Evolutionary conservation across 2,888 invertebrate genomes (phyloP), one percentile per base, ranked within the genome.

Genomic region (Nesidiocoris tenuis): DNA sequence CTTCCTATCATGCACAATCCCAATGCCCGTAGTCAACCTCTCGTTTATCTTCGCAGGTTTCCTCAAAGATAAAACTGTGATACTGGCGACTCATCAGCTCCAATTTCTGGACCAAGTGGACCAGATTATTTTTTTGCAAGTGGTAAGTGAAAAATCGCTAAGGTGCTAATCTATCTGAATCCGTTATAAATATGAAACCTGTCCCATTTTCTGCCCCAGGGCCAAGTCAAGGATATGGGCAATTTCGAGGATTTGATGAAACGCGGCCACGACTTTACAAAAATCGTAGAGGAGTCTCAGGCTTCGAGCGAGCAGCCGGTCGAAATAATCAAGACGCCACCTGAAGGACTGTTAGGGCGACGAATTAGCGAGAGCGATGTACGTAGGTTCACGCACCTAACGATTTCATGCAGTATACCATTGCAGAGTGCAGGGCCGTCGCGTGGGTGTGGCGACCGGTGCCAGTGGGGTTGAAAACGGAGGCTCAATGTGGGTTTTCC

Each of bases 81-180:
- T 94, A 78, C 86, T 95, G 9, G 91, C 93, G 76, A 95, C 95
- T 0, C 94, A 95, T 83, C 95, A 95, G 82, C 84, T 93, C 24
- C 94, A 95, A 82, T 92, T 91, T 81, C 85, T 92, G 39, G 88
- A 88, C 80, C 82, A 86, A n/a, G 90, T 88, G 0, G 88, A 90
- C 82, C 85, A 85, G 76, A 87, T 92, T 66, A 83, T 91, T 79
- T 86, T 90, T 68, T 82, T 92, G 66, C 87, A 88, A 74, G 22
- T 72, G 72, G 72, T 72, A 21, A 25, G 72, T 57, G n/a, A n/a
- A 54, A 7, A 7, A 16, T 54, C 12, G 7, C 12, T 54, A 54
- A 54, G 12, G 12, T 12, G 54, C 54, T n/a, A n/a, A n/a, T n/a
- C n/a, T 66, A 5, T 23, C 3, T 16, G 1, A 1, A 7, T 59